phyloP scores from a whole-genome alignment of 2,888 invertebrate species.

The Phyllotreta striolata region DNA sequence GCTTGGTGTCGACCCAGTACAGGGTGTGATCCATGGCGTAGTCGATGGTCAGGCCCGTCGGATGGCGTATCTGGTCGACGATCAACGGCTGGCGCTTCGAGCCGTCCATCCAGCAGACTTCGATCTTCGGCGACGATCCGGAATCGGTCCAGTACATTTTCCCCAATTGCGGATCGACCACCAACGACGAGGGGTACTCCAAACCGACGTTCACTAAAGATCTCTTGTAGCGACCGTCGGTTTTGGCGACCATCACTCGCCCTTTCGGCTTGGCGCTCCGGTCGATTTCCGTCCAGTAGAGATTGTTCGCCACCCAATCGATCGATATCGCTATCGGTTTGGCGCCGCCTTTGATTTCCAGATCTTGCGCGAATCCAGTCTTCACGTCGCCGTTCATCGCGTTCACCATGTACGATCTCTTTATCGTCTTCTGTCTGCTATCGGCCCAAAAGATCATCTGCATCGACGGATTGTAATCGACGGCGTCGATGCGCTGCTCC shows the following conservation, averaged over 20 bases:
- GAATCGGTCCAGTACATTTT: slow-evolving; percentile 94
- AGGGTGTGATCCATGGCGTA: slow-evolving; percentile 87
- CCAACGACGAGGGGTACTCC: slow-evolving; percentile 88
- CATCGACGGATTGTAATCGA: slow-evolving; percentile 86
- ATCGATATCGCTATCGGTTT: slow-evolving; percentile 90
- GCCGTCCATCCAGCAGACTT: slow-evolving; percentile 97
- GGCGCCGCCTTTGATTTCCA: slow-evolving; percentile 82
- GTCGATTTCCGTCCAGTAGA: slow-evolving; percentile 93
- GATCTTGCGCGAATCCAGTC: slow-evolving; percentile 85
- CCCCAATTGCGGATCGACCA: slow-evolving; percentile 85
- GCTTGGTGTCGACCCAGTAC: slow-evolving; percentile 96
- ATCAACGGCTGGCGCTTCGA: slow-evolving; percentile 84
- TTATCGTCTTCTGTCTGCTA: slow-evolving; percentile 87
- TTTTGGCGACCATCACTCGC: slow-evolving; percentile 85
- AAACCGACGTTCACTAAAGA: slow-evolving; percentile 81
- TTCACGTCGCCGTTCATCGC: slow-evolving; percentile 79
- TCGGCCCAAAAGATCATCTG: slow-evolving; percentile 97
- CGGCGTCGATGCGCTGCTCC: slow-evolving; percentile 88
- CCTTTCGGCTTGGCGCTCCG: slow-evolving; percentile 77
- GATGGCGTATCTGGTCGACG: slow-evolving; percentile 81
- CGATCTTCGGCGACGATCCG: slow-evolving; percentile 91
- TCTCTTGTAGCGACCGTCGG: slow-evolving; percentile 88
- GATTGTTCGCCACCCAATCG: slow-evolving; percentile 92
- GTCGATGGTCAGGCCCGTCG: slow-evolving; percentile 90
- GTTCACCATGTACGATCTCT: slow-evolving; percentile 88